phyloP scores from a whole-genome alignment of 1,140 invertebrate genomes.

The Lucilia cuprina region DNA sequence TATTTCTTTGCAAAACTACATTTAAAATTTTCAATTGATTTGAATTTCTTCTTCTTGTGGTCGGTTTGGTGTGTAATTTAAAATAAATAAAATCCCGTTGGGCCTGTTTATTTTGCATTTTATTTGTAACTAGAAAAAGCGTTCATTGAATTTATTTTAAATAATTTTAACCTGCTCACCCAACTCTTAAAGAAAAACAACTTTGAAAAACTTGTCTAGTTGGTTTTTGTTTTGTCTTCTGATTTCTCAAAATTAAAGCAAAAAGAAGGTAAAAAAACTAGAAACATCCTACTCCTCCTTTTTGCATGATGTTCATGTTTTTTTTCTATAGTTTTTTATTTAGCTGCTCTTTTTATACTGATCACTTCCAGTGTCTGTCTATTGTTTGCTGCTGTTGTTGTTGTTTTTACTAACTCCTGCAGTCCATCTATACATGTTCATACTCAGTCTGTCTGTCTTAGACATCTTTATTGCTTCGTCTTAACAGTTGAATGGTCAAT shows the following conservation, averaged over 20 bases:
- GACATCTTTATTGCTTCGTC: constrained; percentile 36
- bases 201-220: not conserved
- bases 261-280: too few relatives aligned
- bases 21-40: not conserved
- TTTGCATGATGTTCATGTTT: not conserved
- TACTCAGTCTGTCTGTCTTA: not conserved
- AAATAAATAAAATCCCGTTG: not conserved
- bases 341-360: not conserved
- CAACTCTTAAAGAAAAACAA: not conserved
- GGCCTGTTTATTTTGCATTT: not conserved
- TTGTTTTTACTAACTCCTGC: not conserved
- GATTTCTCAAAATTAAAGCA: not conserved
- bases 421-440: not conserved
- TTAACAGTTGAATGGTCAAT: constrained; percentile 23
- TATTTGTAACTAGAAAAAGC: too few relatives aligned
- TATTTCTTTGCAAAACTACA: not conserved
- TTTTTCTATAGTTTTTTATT: not conserved
- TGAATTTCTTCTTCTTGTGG: not conserved
- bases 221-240: too few relatives aligned
- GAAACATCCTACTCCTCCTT: not conserved
- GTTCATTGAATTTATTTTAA: not conserved
- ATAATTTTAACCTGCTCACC: not conserved
- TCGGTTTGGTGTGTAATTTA: not conserved
- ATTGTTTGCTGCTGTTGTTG: not conserved
- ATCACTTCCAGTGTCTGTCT: not conserved